A percentile compares a stretch with the other conserved stretches of the same genome.
Conservation (phyloP, 2,113 vertebrate genomes). For the Halcyon malimbica region DNA sequence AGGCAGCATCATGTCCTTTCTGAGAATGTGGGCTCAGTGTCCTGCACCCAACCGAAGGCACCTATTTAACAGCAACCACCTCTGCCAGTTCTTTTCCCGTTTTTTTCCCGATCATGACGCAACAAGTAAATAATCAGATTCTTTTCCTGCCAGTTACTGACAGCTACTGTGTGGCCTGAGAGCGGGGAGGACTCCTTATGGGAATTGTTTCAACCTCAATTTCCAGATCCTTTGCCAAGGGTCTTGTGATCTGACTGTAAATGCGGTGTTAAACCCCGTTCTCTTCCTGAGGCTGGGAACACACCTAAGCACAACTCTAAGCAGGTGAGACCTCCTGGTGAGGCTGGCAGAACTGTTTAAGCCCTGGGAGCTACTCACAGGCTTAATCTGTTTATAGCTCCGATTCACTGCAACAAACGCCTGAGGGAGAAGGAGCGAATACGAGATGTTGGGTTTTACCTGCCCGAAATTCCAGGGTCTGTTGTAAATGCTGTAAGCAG, state of each 20-base stretch:
- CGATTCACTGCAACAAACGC: background rate
- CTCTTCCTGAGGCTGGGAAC: background rate
- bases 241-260: background rate
- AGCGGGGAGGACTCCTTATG: background rate
- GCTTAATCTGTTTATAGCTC: background rate
- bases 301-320: background rate
- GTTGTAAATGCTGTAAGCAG: background rate
- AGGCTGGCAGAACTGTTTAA: background rate
- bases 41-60: background rate
- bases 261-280: rapidly evolving
- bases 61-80: background rate
- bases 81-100: background rate
- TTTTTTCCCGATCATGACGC: rapidly evolving
- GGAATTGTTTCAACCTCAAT: background rate
- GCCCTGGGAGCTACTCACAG: background rate
- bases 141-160: no score
- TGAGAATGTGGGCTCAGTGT: background rate
- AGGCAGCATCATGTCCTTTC: background rate
- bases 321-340: background rate
- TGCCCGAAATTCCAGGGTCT: slow-evolving; percentile 78
- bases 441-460: slow-evolving; percentile 22
- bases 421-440: background rate
- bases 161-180: background rate
- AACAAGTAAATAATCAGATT: background rate
- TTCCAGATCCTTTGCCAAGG: background rate